Conservation (phyloP, 2,797 vertebrate genomes). For the Rhodeus uyekii region DNA sequence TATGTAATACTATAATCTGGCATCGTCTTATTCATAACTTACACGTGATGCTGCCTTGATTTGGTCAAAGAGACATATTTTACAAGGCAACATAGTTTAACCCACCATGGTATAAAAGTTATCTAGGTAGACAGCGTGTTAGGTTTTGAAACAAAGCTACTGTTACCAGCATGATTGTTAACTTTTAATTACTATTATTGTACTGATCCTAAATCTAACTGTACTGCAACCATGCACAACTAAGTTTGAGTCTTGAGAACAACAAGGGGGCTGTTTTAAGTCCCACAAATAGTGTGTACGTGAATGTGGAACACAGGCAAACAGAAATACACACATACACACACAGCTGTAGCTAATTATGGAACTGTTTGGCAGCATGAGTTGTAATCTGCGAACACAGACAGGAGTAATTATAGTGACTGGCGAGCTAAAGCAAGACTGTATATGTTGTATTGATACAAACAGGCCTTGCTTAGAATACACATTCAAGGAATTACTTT, state of each 20-base stretch:
- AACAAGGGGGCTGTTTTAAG: background rate
- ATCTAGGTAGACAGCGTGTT: background rate
- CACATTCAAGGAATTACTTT: constrained; percentile 6
- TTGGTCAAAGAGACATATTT: background rate
- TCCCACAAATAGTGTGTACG: background rate
- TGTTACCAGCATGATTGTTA: background rate
- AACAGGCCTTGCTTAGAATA: constrained; percentile 2
- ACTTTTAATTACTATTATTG: background rate
- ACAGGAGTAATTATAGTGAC: constrained; percentile 77
- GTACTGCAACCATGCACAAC: background rate
- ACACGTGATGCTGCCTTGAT: background rate
- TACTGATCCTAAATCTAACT: background rate
- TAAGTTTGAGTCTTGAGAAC: background rate
- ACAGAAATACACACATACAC: constrained; percentile 18
- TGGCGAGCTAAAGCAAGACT: background rate
- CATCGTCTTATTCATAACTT: background rate
- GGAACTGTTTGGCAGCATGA: constrained; percentile 73
- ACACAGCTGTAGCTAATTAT: constrained; percentile 58
- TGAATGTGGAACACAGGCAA: constrained; percentile 5
- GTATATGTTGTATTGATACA: constrained; percentile 1
- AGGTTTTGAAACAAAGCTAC: background rate
- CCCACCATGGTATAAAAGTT: background rate
- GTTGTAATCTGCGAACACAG: constrained; percentile 76
- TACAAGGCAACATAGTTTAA: background rate
- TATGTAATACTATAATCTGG: background rate